phyloP scores from a whole-genome alignment of 2,113 vertebrate genomes.

The Numida meleagris region DNA sequence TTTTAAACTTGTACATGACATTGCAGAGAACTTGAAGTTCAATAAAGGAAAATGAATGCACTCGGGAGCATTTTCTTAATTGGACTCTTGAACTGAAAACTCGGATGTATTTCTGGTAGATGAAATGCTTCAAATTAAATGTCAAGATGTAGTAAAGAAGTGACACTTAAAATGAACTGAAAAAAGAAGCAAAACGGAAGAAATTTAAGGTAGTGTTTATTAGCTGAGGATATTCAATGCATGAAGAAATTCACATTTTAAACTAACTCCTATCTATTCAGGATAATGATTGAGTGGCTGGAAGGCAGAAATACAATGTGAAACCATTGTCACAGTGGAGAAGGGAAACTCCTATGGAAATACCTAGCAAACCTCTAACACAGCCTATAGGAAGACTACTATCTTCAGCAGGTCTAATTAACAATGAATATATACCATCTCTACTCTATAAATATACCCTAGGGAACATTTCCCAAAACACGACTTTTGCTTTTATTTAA shows the following conservation, averaged over 20 bases:
- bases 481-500: background rate
- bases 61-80: constrained; percentile 60
- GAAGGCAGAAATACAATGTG: background rate
- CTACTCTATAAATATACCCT: background rate
- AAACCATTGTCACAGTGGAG: background rate
- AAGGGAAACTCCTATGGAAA: background rate
- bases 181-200: constrained; percentile 5
- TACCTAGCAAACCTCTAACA: background rate
- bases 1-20: constrained; percentile 6
- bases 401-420: background rate
- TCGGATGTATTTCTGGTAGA: constrained; percentile 43
- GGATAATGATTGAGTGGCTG: background rate
- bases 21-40: constrained; percentile 23
- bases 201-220: constrained; percentile 31
- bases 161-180: constrained; percentile 60
- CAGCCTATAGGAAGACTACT: background rate
- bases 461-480: background rate
- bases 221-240: background rate
- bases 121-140: constrained; percentile 66
- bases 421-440: background rate
- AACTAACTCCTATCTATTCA: constrained; percentile 1
- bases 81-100: constrained; percentile 42
- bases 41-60: constrained; percentile 34
- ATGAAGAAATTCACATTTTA: background rate
- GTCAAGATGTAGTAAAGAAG: constrained; percentile 54